Evolutionary conservation across 1,140 invertebrate genomes (phyloP).

Genomic region (Atopsyche davidsoni): DNA sequence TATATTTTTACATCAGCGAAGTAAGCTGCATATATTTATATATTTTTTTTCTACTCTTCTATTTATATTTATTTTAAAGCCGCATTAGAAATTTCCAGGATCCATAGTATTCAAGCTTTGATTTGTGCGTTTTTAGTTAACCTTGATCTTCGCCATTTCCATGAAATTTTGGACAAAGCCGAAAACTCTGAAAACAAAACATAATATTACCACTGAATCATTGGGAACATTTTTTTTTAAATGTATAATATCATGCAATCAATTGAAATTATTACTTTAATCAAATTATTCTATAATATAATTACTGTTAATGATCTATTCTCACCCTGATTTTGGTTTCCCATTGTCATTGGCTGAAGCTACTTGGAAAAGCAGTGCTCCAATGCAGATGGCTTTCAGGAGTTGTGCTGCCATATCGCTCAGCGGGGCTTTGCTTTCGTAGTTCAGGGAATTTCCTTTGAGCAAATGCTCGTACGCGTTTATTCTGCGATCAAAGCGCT

Average conservation of each 20-base stretch:
- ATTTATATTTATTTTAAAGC: too few species aligned
- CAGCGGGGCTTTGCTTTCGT: constrained; percentile 3
- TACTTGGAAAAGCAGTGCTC: constrained; percentile 19
- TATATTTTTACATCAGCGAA: too few species aligned
- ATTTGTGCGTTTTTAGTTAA: neutral
- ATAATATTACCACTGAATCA: neutral
- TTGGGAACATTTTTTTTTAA: neutral
- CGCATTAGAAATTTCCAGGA: too few species aligned
- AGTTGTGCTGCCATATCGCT: constrained; percentile 15
- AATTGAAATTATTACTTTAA: neutral
- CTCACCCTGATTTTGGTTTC: constrained; percentile 18
- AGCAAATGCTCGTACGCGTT: too few species aligned
- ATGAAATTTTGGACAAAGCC: constrained; percentile 3
- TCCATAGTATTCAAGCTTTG: too few species aligned
- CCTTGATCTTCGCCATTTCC: constrained; percentile 4
- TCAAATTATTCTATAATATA: neutral
- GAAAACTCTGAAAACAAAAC: constrained; percentile 2
- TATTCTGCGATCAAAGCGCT: too few species aligned
- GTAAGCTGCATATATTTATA: too few species aligned
- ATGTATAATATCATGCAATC: neutral
- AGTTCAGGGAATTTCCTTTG: too few species aligned
- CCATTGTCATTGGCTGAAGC: constrained; percentile 11
- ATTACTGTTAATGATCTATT: too few species aligned
- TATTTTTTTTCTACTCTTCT: too few species aligned
- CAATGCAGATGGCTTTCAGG: constrained; percentile 23